Conservation (phyloP, 92 coral and sea anemone species). For the Anthopleura xanthogrammica region DNA sequence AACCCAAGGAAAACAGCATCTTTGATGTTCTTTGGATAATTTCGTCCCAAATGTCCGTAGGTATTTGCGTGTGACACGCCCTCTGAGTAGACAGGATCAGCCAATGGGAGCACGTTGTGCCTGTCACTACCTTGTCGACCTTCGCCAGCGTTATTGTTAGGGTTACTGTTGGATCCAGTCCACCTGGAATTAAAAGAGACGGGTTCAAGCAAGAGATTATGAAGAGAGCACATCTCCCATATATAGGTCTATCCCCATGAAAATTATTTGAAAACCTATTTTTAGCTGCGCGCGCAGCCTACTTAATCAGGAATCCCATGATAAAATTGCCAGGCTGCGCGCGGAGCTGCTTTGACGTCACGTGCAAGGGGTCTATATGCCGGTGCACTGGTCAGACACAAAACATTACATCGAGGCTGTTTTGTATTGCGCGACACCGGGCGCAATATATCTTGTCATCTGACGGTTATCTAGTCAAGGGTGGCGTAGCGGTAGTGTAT, state of each 20-base stretch:
- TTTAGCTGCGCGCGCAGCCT: no score
- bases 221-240: no score
- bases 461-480: background rate
- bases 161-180: slow-evolving; percentile 53
- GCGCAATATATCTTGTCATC: no score
- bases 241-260: no score
- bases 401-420: background rate
- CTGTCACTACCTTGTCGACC: slow-evolving; percentile 41
- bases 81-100: slow-evolving; percentile 17
- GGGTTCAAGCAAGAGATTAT: background rate
- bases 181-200: slow-evolving; percentile 19
- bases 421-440: no score
- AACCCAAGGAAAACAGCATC: slow-evolving; percentile 38
- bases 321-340: no score
- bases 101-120: slow-evolving; percentile 42
- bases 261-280: no score
- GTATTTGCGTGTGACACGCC: background rate
- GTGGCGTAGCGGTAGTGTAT: no score
- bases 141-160: slow-evolving; percentile 37
- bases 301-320: no score
- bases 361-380: background rate
- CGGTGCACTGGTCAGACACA: background rate
- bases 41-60: slow-evolving; percentile 43
- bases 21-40: slow-evolving; percentile 32
- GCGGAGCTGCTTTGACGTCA: no score